Conservation (phyloP, 2,797 vertebrate species). For the Lacerta viridis region DNA sequence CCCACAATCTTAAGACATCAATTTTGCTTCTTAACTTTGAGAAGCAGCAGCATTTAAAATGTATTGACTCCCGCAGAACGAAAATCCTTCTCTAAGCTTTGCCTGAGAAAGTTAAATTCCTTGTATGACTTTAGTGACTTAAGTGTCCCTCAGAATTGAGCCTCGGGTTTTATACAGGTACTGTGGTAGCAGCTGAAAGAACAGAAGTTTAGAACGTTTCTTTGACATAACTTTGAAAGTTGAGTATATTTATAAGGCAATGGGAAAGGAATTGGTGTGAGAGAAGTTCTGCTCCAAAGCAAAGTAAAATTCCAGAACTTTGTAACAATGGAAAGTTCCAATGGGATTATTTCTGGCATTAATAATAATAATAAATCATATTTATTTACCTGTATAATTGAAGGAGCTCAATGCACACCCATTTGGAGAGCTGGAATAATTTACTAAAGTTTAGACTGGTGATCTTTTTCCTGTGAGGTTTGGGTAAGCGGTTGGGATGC, state of each 20-base stretch:
- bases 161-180: conserved; percentile 50
- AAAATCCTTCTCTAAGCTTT: conserved; percentile 47
- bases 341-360: conserved; percentile 43
- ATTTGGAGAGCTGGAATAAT: neutral
- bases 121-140: conserved; percentile 57
- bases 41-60: neutral
- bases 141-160: conserved; percentile 56
- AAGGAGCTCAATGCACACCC: neutral
- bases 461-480: neutral
- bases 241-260: conserved; percentile 71
- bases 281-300: conserved; percentile 40
- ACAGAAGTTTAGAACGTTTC: conserved; percentile 52
- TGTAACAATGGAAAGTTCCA: conserved; percentile 59
- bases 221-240: conserved; percentile 55
- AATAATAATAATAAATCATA: conserved; percentile 38
- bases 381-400: neutral
- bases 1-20: conserved; percentile 9
- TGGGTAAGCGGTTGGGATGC: neutral
- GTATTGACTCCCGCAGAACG: conserved; percentile 24
- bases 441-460: neutral
- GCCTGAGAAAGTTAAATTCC: conserved; percentile 48
- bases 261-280: conserved; percentile 27
- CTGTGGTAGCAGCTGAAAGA: conserved; percentile 46
- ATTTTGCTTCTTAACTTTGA: conserved; percentile 51
- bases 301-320: conserved; percentile 62